Evolutionary conservation across 2,797 vertebrate species (phyloP), one percentile per base, ranked within the genome.

Genomic region (Falco concolor): DNA sequence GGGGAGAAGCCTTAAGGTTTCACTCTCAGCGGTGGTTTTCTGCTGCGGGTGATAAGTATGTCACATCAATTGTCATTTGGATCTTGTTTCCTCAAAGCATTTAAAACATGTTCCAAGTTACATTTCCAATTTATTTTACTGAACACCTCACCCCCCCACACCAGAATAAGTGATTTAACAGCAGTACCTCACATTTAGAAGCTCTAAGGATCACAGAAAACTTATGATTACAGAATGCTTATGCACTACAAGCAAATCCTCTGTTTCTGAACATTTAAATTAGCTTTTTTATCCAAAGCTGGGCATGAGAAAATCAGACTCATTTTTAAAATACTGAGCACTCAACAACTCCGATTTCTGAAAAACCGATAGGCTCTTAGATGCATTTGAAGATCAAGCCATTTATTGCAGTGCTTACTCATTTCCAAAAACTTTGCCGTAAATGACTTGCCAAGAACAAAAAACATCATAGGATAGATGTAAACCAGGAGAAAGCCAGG

Each of bases 221-320:
- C 44, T 18, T 44, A 44, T 19, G 32, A 77, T 96, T 86, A 72
- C 10, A 52, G 69, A 85, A 56, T 1, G 2, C 34, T 87, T 81
- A 44, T 16, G 49, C 34, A 73, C 13, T 16, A 56, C 52, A 80
- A 92, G 63, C 24, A 93, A 92, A 72, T 81, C 77, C 49, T 73
- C 36, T 23, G 53, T 90, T 95, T 84, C 84, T 87, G 75, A 87
- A 65, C 38, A 65, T 18, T 89, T 83, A 94, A 92, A 87, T 92
- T 75, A 67, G 68, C 17, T n/a, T 47, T 84, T 91, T 87, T 84
- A 86, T 84, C 38, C 73, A 61, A 80, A 89, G 72, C 8, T 91
- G 50, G 61, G 52, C 79, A 81, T 30, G 61, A 88, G 59, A 85
- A 92, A 93, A 89, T 84, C 52, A 79, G 52, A 59, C 30, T 89